phyloP scores from a whole-genome alignment of 2,797 vertebrate species.

The Sebastes iracundus region DNA sequence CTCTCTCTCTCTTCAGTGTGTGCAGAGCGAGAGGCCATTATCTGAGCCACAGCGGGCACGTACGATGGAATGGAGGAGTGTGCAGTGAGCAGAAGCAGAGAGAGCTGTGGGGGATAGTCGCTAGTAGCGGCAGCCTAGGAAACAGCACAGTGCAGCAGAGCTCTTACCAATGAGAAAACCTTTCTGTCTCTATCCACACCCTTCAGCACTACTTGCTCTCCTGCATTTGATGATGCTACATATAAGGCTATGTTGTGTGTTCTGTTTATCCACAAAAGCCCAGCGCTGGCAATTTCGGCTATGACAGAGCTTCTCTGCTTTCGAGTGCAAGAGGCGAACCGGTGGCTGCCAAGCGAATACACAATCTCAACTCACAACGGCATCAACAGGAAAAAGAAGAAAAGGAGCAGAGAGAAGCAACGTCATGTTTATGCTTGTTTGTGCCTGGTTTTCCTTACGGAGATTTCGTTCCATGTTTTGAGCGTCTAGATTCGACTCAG shows the following conservation, averaged over 20 bases:
- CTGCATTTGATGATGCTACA: conserved; percentile 43
- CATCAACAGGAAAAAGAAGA: conserved; percentile 42
- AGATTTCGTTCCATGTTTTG: conserved; percentile 26
- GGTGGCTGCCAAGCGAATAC: conserved; percentile 31
- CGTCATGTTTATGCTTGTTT: conserved; percentile 20
- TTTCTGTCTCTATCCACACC: conserved; percentile 48
- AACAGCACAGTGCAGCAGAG: conserved; percentile 72
- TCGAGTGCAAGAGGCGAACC: conserved; percentile 30
- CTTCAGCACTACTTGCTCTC: conserved; percentile 36
- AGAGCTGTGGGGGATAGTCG: conserved; percentile 70
- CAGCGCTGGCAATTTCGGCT: conserved; percentile 27
- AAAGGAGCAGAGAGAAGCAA: conserved; percentile 41
- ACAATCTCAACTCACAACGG: conserved; percentile 35
- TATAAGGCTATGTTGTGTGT: conserved; percentile 32
- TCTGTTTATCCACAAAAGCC: conserved; percentile 41
- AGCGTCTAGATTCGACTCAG: conserved; percentile 22
- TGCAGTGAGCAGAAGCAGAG: conserved; percentile 78
- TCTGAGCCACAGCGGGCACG: conserved; percentile 87
- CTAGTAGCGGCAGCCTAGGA: conserved; percentile 71
- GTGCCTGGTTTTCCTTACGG: conserved; percentile 30
- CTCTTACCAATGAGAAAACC: conserved; percentile 64
- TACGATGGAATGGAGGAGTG: conserved; percentile 88
- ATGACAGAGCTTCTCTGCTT: conserved; percentile 42
- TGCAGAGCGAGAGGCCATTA: conserved; percentile 88
- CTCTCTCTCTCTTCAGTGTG: conserved; percentile 78